A percentile compares a stretch with the other conserved stretches of the same genome.
Evolutionary conservation across 2,113 vertebrate genomes (phyloP).

Genomic region (Lethenteron reissneri): DNA sequence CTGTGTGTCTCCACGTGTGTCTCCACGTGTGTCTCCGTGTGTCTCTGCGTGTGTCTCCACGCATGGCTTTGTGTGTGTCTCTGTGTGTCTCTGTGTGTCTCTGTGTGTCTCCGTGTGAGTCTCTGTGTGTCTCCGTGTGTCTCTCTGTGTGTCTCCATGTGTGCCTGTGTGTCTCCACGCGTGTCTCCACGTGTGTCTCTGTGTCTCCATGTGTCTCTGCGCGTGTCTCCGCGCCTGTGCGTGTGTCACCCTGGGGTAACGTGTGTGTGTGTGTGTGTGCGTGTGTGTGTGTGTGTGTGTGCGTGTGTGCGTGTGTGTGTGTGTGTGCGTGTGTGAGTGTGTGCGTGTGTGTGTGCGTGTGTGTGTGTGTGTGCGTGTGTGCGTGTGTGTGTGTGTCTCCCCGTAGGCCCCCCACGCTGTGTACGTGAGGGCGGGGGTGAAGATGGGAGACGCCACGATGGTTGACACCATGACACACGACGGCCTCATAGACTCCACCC

Average conservation of each 20-base stretch:
- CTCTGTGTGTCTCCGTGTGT: not conserved
- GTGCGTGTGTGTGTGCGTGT: too few relatives aligned
- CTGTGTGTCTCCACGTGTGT: too few relatives aligned
- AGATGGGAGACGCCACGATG: constrained; percentile 46
- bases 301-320: not conserved
- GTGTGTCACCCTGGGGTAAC: not conserved
- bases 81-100: too few relatives aligned
- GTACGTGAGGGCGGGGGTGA: constrained; percentile 57
- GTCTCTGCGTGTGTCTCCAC: too few relatives aligned
- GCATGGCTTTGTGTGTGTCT: too few relatives aligned
- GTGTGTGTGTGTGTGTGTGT: too few relatives aligned
- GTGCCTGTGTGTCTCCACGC: too few relatives aligned
- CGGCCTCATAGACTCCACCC: constrained; percentile 70
- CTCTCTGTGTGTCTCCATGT: not conserved
- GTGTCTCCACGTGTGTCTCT: not conserved
- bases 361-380: too few relatives aligned
- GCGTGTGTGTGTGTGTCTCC: not conserved
- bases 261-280: not conserved
- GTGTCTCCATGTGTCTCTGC: not conserved
- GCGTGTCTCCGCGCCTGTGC: not conserved
- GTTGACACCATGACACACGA: constrained; percentile 53
- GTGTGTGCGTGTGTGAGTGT: too few relatives aligned
- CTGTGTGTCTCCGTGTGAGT: not conserved
- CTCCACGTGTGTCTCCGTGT: too few relatives aligned
- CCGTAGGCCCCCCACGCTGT: constrained; percentile 60